These are phyloP conservation scores for Shinisaurus crocodilurus DNA, from an alignment of 2,113 vertebrate genomes.

Conservation along the genomic window DNA sequence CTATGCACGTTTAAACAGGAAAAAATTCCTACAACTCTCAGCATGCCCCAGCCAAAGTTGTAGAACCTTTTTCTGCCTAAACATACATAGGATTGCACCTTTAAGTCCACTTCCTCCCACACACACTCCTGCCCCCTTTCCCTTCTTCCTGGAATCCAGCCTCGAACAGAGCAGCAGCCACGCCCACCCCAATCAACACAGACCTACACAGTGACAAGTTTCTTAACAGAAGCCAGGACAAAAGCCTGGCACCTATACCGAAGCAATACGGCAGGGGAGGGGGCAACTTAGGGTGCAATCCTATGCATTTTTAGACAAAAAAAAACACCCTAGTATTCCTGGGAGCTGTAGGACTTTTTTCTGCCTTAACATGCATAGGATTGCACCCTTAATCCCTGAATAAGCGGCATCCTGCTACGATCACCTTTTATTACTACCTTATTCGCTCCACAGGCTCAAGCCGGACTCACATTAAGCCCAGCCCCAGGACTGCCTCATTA, in stretches of 20 bases:
- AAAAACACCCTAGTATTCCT: too few relatives aligned
- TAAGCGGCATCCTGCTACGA: neutral
- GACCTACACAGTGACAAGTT: neutral
- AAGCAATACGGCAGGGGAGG: neutral
- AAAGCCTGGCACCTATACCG: too few relatives aligned
- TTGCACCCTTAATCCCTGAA: neutral
- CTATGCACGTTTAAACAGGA: too few relatives aligned
- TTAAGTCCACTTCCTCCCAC: neutral
- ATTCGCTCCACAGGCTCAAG: neutral
- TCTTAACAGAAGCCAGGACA: neutral
- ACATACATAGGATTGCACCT: too few relatives aligned
- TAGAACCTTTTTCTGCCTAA: too few relatives aligned
- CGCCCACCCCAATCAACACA: neutral
- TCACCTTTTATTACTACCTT: neutral
- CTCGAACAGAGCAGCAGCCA: neutral
- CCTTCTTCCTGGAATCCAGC: neutral
- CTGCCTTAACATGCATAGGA: too few relatives aligned
- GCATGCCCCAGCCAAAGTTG: too few relatives aligned
- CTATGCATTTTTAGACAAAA: too few relatives aligned
- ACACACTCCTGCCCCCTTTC: neutral
- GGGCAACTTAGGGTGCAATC: too few relatives aligned
- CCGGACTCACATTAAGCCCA: neutral
- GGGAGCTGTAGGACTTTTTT: too few relatives aligned
- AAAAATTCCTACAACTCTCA: too few relatives aligned
- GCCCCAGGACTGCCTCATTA: neutral